A percentile compares a stretch with the other conserved stretches of the same genome.
These are phyloP conservation scores for Trissoscelio sp. DNA, from an alignment of 2,888 invertebrate genomes.

Conservation along the genomic window DNA sequence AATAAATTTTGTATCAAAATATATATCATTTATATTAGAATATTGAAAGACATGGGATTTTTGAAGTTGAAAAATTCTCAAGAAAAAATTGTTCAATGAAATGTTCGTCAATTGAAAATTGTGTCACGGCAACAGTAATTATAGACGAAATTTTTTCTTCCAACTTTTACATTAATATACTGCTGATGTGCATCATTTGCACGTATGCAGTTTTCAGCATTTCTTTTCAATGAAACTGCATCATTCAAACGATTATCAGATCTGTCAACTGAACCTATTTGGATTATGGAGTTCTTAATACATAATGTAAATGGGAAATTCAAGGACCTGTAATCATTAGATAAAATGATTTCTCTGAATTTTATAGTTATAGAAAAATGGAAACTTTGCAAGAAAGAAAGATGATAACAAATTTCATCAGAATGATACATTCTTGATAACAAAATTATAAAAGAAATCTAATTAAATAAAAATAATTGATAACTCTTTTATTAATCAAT, in stretches of 20 bases:
- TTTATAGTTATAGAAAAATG: neutral
- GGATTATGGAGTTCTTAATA: constrained; percentile 8
- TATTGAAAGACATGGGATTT: too few relatives aligned
- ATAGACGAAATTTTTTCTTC: neutral
- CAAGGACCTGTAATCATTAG: constrained; percentile 6
- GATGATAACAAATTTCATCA: neutral
- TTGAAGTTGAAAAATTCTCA: too few relatives aligned
- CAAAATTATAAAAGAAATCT: too few relatives aligned
- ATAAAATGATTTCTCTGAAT: neutral
- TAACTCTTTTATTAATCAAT: too few relatives aligned
- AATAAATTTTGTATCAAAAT: too few relatives aligned
- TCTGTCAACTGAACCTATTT: constrained; percentile 21
- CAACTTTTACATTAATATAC: neutral
- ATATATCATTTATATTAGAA: too few relatives aligned
- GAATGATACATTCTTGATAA: too few relatives aligned
- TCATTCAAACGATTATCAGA: constrained; percentile 3
- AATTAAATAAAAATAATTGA: too few relatives aligned
- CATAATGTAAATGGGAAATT: neutral
- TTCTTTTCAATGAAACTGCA: constrained; percentile 26
- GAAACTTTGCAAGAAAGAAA: neutral
- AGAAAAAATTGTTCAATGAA: too few relatives aligned
- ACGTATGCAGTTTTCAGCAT: constrained; percentile 5
- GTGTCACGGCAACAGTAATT: neutral
- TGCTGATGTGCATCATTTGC: neutral
- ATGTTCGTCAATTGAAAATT: neutral